These are phyloP conservation scores for Plemyria rubiginata DNA, from an alignment of 2,888 invertebrate species.

Conservation along the genomic window DNA sequence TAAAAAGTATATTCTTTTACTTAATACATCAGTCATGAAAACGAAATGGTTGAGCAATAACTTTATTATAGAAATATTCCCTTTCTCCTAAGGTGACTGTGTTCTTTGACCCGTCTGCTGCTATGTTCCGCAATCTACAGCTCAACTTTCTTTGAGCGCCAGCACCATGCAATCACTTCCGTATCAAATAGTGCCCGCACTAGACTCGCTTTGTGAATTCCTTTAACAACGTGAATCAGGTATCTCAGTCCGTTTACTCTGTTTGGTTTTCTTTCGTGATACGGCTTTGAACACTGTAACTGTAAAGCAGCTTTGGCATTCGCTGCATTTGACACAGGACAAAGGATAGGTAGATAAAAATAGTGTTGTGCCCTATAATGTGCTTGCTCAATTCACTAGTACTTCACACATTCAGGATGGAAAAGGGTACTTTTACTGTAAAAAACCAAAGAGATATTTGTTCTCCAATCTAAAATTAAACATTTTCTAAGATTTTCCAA, in stretches of 20 bases:
- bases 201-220: conserved; percentile 46
- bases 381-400: neutral
- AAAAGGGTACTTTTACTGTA: too few relatives aligned
- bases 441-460: too few relatives aligned
- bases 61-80: too few relatives aligned
- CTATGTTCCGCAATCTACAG: conserved; percentile 5
- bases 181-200: conserved; percentile 29
- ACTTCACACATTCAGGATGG: too few relatives aligned
- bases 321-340: conserved; percentile 46
- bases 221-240: conserved; percentile 46
- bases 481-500: too few relatives aligned
- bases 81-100: too few relatives aligned
- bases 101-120: neutral
- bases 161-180: conserved; percentile 30
- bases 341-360: neutral
- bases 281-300: conserved; percentile 30
- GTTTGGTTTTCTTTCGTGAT: conserved; percentile 42
- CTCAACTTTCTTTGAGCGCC: conserved; percentile 20
- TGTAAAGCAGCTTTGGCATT: conserved; percentile 16
- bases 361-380: neutral
- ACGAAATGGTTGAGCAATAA: too few relatives aligned
- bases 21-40: too few relatives aligned
- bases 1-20: too few relatives aligned
- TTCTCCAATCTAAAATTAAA: too few relatives aligned
- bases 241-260: conserved; percentile 35